phyloP scores from a whole-genome alignment of 2,113 vertebrate genomes.

The Urocynchramus pylzowi region DNA sequence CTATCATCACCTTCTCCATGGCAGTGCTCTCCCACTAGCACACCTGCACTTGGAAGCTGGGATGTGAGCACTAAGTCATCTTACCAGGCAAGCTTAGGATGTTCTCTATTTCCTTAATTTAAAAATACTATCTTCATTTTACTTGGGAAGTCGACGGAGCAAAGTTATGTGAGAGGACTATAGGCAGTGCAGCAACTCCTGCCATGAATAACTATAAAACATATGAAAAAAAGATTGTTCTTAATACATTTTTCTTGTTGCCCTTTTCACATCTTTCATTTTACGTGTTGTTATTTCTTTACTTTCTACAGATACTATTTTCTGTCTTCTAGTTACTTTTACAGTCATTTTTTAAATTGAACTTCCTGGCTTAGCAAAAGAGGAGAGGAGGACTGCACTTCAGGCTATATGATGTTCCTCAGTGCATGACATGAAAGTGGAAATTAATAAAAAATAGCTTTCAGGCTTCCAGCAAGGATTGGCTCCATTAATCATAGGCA shows the following conservation, averaged over 20 bases:
- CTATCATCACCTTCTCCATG: accelerated
- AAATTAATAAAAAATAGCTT: constrained; percentile 10
- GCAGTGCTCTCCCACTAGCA: not conserved
- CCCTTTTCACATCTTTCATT: not conserved
- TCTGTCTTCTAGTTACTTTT: not conserved
- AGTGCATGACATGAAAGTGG: not conserved
- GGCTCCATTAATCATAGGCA: not conserved
- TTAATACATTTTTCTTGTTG: not conserved
- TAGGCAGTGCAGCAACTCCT: not conserved
- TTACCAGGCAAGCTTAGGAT: not conserved
- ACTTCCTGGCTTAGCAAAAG: not conserved
- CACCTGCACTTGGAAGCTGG: not conserved
- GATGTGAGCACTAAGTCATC: not conserved
- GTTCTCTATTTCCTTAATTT: not conserved
- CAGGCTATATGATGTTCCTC: not conserved
- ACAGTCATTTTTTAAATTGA: not conserved
- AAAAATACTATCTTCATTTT: not conserved
- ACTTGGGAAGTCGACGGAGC: not conserved
- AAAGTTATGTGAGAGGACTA: not conserved
- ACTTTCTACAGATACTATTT: not conserved
- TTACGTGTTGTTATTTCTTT: not conserved
- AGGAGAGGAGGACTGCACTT: not conserved
- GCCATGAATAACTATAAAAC: not conserved
- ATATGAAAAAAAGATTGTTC: not conserved
- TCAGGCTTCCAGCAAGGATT: not conserved